A percentile compares a stretch with the other conserved stretches of the same genome.
Conservation (phyloP, 2,888 invertebrate species). For the Stratiomys singularior region DNA sequence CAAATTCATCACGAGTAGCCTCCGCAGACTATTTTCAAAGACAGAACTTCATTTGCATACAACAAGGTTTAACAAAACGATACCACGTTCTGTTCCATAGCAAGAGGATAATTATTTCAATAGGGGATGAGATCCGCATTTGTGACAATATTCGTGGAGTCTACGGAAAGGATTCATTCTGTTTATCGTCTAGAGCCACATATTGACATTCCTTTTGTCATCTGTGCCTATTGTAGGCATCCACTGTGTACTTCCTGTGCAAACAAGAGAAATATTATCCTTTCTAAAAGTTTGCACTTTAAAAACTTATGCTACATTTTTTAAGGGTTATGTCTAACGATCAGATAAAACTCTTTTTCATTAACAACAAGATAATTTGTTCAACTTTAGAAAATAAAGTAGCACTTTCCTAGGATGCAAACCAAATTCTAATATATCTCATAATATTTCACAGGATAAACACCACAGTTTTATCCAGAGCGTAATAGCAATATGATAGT, state of each 20-base stretch:
- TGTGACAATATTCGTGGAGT: neutral
- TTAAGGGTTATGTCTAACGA: too few relatives aligned
- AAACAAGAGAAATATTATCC: too few relatives aligned
- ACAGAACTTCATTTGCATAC: constrained; percentile 19
- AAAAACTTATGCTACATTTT: too few relatives aligned
- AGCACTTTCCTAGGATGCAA: too few relatives aligned
- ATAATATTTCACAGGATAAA: neutral
- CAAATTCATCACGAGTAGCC: neutral
- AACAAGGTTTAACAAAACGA: constrained; percentile 5
- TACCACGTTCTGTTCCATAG: neutral
- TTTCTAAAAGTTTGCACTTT: too few relatives aligned
- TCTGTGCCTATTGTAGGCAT: neutral
- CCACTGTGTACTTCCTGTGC: neutral
- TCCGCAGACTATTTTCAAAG: neutral
- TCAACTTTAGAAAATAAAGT: too few relatives aligned
- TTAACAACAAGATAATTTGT: too few relatives aligned
- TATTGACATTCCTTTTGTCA: neutral
- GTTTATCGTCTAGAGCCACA: neutral
- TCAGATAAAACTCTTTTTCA: too few relatives aligned
- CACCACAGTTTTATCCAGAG: neutral
- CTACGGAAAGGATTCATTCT: neutral
- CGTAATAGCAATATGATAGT: neutral
- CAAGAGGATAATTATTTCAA: neutral
- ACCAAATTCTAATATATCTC: neutral
- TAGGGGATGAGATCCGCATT: neutral